Conservation (phyloP, 1,140 invertebrate genomes). For the Anagrus nilaparvatae region DNA sequence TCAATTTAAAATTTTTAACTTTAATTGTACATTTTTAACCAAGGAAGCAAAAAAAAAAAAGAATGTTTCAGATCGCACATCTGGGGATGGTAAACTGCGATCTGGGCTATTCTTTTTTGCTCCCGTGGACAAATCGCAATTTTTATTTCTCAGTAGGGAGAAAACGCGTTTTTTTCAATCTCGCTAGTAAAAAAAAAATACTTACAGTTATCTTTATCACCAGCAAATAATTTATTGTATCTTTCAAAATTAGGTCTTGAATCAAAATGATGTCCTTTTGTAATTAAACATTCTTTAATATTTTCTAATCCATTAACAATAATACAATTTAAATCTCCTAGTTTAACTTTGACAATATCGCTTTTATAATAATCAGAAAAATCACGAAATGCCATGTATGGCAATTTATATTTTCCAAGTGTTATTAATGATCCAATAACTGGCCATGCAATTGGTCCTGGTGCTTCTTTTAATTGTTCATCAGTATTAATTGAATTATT, state of each 20-base stretch:
- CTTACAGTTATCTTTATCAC: slow-evolving; percentile 63
- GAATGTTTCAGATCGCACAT: too few species aligned
- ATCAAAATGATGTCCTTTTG: slow-evolving; percentile 52
- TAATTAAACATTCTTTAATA: slow-evolving; percentile 53
- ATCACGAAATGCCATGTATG: slow-evolving; percentile 52
- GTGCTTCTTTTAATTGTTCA: too few species aligned
- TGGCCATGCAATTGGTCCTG: slow-evolving; percentile 48
- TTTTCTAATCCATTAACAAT: slow-evolving; percentile 54
- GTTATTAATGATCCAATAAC: slow-evolving; percentile 51
- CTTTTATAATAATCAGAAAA: slow-evolving; percentile 46
- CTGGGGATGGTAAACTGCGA: too few species aligned
- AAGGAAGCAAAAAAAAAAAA: too few species aligned
- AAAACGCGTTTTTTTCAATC: too few species aligned
- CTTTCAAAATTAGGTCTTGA: slow-evolving; percentile 54
- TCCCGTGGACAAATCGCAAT: too few species aligned
- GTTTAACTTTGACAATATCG: slow-evolving; percentile 45
- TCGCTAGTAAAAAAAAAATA: slow-evolving; percentile 12
- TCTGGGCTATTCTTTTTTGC: too few species aligned
- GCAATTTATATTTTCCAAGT: slow-evolving; percentile 49
- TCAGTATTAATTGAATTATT: too few species aligned
- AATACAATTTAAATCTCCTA: slow-evolving; percentile 51
- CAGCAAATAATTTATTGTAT: slow-evolving; percentile 53
- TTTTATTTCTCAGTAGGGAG: too few species aligned
- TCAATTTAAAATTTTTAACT: too few species aligned
- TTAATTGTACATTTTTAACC: too few species aligned